Conservation (phyloP, 2,888 invertebrate species). For the Anoplius nigerrimus region DNA sequence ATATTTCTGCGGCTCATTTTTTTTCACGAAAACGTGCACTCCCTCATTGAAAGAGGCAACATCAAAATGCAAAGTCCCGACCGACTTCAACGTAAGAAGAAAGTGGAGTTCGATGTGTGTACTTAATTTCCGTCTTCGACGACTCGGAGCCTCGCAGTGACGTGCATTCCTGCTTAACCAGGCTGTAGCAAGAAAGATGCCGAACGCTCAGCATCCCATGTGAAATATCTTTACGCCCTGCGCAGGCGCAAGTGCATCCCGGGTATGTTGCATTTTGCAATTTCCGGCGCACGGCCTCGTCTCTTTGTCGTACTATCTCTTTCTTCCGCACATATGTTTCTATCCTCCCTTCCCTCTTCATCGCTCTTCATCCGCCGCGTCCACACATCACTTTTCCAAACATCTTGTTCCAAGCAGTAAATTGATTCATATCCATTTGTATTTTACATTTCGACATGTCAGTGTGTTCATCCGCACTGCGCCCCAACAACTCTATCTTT, state of each 20-base stretch:
- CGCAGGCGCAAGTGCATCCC: not conserved
- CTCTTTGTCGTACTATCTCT: not conserved
- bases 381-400: too few species aligned
- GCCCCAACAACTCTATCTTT: too few species aligned
- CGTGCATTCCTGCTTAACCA: not conserved
- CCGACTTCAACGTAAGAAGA: not conserved
- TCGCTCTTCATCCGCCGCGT: not conserved
- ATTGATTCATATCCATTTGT: too few species aligned
- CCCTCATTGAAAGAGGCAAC: too few species aligned
- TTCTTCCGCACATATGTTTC: not conserved
- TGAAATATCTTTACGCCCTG: not conserved
- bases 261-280: not conserved
- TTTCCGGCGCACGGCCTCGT: slow-evolving; percentile 10
- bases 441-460: too few species aligned
- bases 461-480: too few species aligned
- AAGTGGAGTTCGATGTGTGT: not conserved
- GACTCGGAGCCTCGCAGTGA: not conserved
- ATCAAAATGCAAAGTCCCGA: too few species aligned
- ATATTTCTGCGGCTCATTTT: too few species aligned
- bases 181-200: not conserved
- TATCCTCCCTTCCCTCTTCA: not conserved
- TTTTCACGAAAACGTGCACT: too few species aligned
- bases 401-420: too few species aligned
- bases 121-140: slow-evolving; percentile 5
- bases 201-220: not conserved